Evolutionary conservation across 2,113 vertebrate genomes (phyloP), one percentile per base, ranked within the genome.

Genomic region (Festucalex cinctus): DNA sequence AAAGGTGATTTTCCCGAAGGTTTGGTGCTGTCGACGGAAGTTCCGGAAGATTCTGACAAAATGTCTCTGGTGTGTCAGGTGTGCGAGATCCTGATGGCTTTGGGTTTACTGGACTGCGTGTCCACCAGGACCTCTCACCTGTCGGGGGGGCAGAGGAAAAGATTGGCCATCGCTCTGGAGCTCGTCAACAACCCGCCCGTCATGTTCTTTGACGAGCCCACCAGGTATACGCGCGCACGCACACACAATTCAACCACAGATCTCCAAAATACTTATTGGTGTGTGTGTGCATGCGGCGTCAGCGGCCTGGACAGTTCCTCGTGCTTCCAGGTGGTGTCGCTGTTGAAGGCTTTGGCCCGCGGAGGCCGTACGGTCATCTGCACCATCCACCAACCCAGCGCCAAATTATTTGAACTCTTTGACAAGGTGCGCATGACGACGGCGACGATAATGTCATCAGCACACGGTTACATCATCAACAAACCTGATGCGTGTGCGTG

Each of bases 171-270:
- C 1, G 97, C 95, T 44, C 88, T 95, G 90, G 96, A 99, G 84
- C 93, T 99, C 16, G 95, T 98, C 90, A 98, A 98, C 85, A 99
- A 98, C 71, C 97, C 97, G 0, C 96, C 97, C 0, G 95, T 99
- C 88, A 98, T 99, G 97, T 98, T 99, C 90, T 98, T 98, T 1
- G 97, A 99, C 0, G 97, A 99, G 77, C 96, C 97, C 68, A 99
- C 97, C 5, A 99, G 97, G 96, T 98, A 90, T 35, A 57, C 26
- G 9, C 32, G 14, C 0, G 32, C 12, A 20, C 9, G 17, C 41
- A 19, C 46, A 48, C 28, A n/a, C 51, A 20, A 66, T 13, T 4
- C 41, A 14, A 32, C 2, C 28, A 32, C 28, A 32, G 4, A 32
- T 32, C n/a, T n/a, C n/a, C n/a, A n/a, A n/a, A n/a, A n/a, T n/a